Percentiles rank a stretch among this genome's conserved stretches.
Evolutionary conservation across 1,140 invertebrate genomes (phyloP).

Genomic region (Lepidurus arcticus): DNA sequence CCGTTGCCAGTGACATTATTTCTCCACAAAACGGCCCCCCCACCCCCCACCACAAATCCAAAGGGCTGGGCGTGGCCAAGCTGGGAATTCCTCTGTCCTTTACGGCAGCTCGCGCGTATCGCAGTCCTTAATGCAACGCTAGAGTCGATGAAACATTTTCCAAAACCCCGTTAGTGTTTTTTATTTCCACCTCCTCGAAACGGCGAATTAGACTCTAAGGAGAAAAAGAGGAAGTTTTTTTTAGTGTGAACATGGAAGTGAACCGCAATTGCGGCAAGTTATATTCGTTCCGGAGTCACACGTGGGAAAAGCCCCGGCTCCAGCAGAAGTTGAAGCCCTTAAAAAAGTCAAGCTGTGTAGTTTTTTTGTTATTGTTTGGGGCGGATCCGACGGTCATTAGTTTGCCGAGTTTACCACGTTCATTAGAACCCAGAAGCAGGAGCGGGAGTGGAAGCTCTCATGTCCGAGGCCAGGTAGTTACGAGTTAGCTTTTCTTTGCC

Average conservation of each 20-base stretch:
- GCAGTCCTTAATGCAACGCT: constrained; percentile 14
- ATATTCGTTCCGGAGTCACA: too few species aligned
- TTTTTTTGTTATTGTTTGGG: constrained; percentile 13
- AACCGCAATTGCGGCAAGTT: too few species aligned
- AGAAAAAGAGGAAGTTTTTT: neutral
- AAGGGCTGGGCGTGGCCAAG: neutral
- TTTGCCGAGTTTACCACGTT: constrained; percentile 2
- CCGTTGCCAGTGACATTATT: too few species aligned
- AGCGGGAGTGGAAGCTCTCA: neutral
- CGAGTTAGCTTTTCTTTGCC: constrained; percentile 4
- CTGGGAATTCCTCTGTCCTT: neutral
- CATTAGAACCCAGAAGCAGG: constrained; percentile 9
- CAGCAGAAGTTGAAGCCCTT: neutral
- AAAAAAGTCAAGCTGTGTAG: neutral
- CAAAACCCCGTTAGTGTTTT: neutral
- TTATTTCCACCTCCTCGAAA: neutral
- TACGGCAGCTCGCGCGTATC: neutral
- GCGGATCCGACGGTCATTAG: neutral
- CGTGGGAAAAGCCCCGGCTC: too few species aligned
- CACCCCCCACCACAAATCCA: neutral
- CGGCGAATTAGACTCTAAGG: neutral
- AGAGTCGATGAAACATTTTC: neutral
- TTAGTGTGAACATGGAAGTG: too few species aligned
- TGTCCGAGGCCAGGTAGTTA: neutral
- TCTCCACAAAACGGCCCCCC: too few species aligned